Base-by-base conservation (phyloP, 1,140 invertebrate genomes). In the Lepidurus apus region DNA sequence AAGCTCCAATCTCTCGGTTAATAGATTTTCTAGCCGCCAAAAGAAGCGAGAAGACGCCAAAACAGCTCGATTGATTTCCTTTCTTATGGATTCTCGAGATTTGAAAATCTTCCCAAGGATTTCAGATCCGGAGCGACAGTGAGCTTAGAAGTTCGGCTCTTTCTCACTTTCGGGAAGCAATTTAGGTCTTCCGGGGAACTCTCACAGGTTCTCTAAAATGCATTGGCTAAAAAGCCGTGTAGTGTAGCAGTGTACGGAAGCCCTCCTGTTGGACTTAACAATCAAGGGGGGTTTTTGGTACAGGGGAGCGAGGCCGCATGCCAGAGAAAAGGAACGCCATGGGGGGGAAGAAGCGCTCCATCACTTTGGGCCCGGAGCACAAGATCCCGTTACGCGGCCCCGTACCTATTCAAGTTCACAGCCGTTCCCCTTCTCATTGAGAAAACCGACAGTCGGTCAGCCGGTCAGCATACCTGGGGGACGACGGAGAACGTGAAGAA, bases 381-480 rank as follows among this genome's bases (percentile, higher is more conserved):
- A 74, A 21, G 42, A 42, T 42, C 11, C 43, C 42, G 42, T 73
- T 73, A 80, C 53, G 75, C 75, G 53, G 77, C 78, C 74, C 45
- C 74, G 78, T 26, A 43, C 26, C 78, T 76, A 65, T 77, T 34
- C 24, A 77, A 42, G 78, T 34, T 77, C 74, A 47, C 42, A 24
- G 73, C n/a, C 43, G 73, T 45, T 44, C 10, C 42, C 73, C 43
- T 45, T 45, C 74, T 43, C 75, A 78, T 44, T 75, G 78, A 44
- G 75, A 78, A 65, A 65, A 65, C 53, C 53, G n/a, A 21, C 53
- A 65, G 53, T 65, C 53, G 53, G 53, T 65, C 21, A 65, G 53
- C 53, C 53, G 53, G 53, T 65, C 53, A 65, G 53, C 53, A 21
- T 65, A 65, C 53, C 53, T 65, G 53, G 21, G 53, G 78, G 65